Base-by-base conservation (phyloP, 2,797 vertebrate genomes). In the Falco cherrug region DNA sequence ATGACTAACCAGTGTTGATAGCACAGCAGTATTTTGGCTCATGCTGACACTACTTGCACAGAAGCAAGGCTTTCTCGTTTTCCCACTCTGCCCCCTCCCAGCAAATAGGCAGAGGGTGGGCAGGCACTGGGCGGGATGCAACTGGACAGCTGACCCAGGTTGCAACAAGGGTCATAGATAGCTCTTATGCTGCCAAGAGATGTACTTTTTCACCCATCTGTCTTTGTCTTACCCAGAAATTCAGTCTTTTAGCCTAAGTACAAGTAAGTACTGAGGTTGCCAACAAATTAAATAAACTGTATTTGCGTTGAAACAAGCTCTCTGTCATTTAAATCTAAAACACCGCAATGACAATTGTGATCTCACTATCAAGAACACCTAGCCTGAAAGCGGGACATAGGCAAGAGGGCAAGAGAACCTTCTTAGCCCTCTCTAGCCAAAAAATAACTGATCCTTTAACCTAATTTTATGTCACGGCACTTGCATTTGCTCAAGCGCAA, bases 391-490 rank as follows among this genome's bases (percentile, higher is more conserved):
- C 6, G 85, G 16, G 7, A 5, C 4, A 13, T 6, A 18, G 41
- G 37, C 37, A 37, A 37, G 41, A 41, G 41, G 41, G 25, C 22
- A 63, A 64, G 33, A 79, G 8, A 69, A 37, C 2, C 17, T 69
- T 68, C 80, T 75, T 41, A 84, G 17, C 9, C 6, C 19, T 70
- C 17, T 20, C 12, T 28, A 68, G 19, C 4, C 22, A 53, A 81
- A 81, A 90, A 73, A 39, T 31, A 57, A 56, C 6, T 48, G 14
- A 13, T 35, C 16, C 7, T 45, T 82, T 64, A 76, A 78, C 24
- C 16, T 73, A 0, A 0, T 3, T 7, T 73, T 43, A 39, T 22
- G 7, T 59, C n/a, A 61, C 4, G 4, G 13, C 50, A 48, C 6
- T 75, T 14, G 1, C 15, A 39, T 84, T 82, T 75, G 10, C 21